Percentiles rank a stretch among this genome's conserved stretches.
Evolutionary conservation across 2,113 vertebrate genomes (phyloP).

Genomic region (Cygnus buccinator): DNA sequence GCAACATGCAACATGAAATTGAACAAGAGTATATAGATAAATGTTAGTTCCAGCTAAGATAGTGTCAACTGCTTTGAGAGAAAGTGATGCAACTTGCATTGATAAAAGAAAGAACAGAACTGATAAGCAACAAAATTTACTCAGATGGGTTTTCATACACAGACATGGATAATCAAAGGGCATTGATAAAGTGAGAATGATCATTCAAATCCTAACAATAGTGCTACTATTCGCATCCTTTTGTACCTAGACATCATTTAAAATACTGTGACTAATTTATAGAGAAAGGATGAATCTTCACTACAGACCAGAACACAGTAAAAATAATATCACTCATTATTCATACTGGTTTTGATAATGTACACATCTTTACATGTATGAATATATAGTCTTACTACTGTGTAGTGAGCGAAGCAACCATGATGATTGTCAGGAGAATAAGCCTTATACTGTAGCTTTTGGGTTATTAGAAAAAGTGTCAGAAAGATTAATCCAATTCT

Average conservation of each 20-base stretch:
- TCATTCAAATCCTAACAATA: background rate
- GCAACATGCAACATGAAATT: background rate
- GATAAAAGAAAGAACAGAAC: background rate
- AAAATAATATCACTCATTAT: background rate
- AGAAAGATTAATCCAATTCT: slow-evolving; percentile 76
- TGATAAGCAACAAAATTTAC: background rate
- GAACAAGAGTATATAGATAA: background rate
- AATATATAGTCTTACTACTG: background rate
- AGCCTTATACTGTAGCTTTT: slow-evolving; percentile 47
- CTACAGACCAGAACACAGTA: background rate
- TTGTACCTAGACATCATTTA: background rate
- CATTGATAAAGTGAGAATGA: background rate
- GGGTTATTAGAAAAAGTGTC: slow-evolving; percentile 67
- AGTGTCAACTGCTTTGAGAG: background rate
- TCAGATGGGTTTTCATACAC: background rate
- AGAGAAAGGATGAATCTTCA: background rate
- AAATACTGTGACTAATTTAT: background rate
- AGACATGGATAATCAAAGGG: background rate
- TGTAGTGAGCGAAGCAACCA: slow-evolving; percentile 8
- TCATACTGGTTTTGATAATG: background rate
- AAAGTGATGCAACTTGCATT: background rate
- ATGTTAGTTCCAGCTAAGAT: background rate
- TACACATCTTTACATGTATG: background rate
- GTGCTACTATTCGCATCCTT: background rate
- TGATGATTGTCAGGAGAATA: slow-evolving; percentile 34